Percentiles rank a stretch among this genome's conserved stretches.
phyloP scores from a whole-genome alignment of 1,140 invertebrate species.

The Pissodes strobi region DNA sequence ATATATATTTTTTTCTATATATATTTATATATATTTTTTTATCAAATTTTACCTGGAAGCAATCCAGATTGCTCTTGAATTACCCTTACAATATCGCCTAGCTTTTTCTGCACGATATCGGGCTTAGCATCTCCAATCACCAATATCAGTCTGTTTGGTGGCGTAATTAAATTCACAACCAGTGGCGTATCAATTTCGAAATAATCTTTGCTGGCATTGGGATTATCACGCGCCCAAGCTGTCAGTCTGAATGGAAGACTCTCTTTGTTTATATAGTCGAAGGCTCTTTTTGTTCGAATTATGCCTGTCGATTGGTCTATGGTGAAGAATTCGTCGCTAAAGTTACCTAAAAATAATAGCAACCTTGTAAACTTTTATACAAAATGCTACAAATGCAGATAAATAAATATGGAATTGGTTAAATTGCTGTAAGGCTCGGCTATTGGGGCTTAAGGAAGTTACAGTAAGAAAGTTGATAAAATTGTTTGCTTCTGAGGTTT shows the following conservation, averaged over 20 bases:
- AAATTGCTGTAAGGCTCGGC: too few species aligned
- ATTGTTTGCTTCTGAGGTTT: too few species aligned
- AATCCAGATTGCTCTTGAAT: constrained; percentile 76
- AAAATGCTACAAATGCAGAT: too few species aligned
- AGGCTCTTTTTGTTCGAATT: constrained; percentile 71
- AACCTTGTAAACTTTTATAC: neutral
- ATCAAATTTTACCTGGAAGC: constrained; percentile 54
- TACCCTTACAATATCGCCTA: constrained; percentile 67
- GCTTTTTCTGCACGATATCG: constrained; percentile 68
- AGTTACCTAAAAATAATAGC: constrained; percentile 53
- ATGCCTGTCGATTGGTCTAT: constrained; percentile 76
- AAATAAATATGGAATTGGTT: too few species aligned
- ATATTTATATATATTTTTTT: neutral
- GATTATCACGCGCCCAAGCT: constrained; percentile 77
- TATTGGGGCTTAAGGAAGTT: too few species aligned
- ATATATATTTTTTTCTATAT: too few species aligned
- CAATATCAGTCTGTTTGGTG: constrained; percentile 75
- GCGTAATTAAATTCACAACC: constrained; percentile 66
- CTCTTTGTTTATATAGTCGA: constrained; percentile 67
- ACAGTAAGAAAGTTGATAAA: too few species aligned
- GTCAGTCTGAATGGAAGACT: constrained; percentile 74
- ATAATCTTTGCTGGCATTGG: constrained; percentile 63
- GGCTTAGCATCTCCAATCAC: constrained; percentile 76
- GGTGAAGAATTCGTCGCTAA: constrained; percentile 70
- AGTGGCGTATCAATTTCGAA: constrained; percentile 64